Evolutionary conservation across 1,140 invertebrate species (phyloP).

Genomic region (Reticulitermes speratus): DNA sequence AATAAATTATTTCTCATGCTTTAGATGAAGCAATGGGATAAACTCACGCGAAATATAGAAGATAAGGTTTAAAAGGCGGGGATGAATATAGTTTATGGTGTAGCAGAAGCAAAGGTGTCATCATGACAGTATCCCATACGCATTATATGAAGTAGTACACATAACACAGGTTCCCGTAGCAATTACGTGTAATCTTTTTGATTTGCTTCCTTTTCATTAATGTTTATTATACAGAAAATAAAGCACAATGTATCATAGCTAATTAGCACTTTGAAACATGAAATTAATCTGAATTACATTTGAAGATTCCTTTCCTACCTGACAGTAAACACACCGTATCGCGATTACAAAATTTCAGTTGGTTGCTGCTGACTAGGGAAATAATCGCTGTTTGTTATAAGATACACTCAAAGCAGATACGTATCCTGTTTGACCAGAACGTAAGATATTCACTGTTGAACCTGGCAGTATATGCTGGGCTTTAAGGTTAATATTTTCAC

Average conservation of each 20-base stretch:
- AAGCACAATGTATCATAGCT: background rate
- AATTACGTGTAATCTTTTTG: background rate
- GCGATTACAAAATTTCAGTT: no score
- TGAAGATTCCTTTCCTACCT: no score
- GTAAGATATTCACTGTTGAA: no score
- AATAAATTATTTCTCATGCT: slow-evolving; percentile 3
- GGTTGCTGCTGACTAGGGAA: no score
- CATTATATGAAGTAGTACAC: background rate
- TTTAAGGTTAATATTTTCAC: background rate
- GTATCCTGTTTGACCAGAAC: no score
- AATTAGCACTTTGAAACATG: background rate
- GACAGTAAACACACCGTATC: no score
- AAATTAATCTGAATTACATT: no score
- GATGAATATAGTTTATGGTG: background rate
- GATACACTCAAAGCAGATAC: no score
- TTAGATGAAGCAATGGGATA: background rate
- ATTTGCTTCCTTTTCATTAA: background rate
- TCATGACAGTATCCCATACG: background rate
- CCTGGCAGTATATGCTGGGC: no score
- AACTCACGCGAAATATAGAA: background rate
- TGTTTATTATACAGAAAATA: background rate
- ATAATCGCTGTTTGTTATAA: no score
- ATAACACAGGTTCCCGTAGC: background rate
- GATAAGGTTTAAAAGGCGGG: background rate
- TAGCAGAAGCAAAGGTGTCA: background rate